Evolutionary conservation across 2,113 vertebrate genomes (phyloP), one percentile per base, ranked within the genome.

Genomic region (Protomyctophum bolini): DNA sequence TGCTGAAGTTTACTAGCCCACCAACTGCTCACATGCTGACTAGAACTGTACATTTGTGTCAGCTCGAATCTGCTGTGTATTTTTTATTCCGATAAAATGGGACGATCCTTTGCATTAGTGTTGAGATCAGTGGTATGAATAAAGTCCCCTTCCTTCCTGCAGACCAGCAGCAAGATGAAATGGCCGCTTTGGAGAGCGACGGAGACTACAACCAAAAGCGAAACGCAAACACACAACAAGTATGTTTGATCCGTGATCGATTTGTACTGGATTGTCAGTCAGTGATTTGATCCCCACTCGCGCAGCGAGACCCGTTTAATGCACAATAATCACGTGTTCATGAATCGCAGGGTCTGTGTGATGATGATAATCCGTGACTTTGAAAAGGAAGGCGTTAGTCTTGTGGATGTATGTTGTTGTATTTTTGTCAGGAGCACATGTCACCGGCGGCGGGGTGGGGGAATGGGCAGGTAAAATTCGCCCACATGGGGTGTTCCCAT

Each of bases 131-230:
- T 78, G 73, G 79, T 74, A 58, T 83, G 68, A 41, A 68, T 69
- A 46, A 85, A 79, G 79, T 85, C 76, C 81, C 86, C 76, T 83
- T 85, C 86, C 85, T 77, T 58, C 76, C 41, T 15, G 82, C 90
- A 94, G 93, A 92, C 85, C 93, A 91, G 75, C 93, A 92, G 84
- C 91, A 89, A 79, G 89, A 88, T 88, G 92, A 93, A 72, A 94
- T 94, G 92, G 92, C 88, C 89, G 90, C 87, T 67, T 74, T 86
- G 83, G 92, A 93, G 66, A 88, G 83, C 77, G 82, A 89, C 4
- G 91, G 88, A 84, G 87, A 88, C 79, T 91, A 90, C 88, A 85
- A 67, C 81, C 91, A 90, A 82, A 93, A 93, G 81, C 70, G 89
- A 90, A 92, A 90, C 90, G 65, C 83, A 64, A 92, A 80, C 47